Base-by-base conservation (phyloP, 2,888 invertebrate genomes). In the Scotopteryx bipunctaria region DNA sequence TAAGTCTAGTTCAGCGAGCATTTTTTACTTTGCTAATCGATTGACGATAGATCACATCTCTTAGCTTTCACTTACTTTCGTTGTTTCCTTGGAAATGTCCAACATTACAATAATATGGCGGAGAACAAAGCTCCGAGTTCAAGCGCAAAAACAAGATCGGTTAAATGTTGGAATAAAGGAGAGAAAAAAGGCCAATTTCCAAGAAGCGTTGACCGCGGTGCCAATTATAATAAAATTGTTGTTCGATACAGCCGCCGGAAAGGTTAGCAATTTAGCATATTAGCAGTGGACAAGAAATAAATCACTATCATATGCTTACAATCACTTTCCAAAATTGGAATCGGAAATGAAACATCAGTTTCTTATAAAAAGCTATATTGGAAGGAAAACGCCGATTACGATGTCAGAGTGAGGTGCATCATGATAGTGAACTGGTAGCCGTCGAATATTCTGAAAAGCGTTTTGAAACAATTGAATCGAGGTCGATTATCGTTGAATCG, bases 141-240 rank as follows among this genome's bases (percentile, higher is more conserved):
- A 73, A 71, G 64, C 67, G 77, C 81, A 86, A 84, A 86, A 89
- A 86, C 83, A 75, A 83, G 81, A 86, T 83, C 83, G 80, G 70
- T 75, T 79, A 73, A 81, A 82, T 71, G 81, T 76, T 80, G 74
- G 77, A 77, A 82, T 83, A 80, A 84, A 84, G 82, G 68, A 65
- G 56, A 66, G 78, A 76, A 78, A 84, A 81, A 83, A 79, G 73
- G 73, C 63, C 73, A 75, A 81, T 85, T 88, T 87, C 86, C 82
- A 78, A 83, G 87, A 86, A 88, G 70, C 82, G 79, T 80, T 83
- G 83, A 82, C 85, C 84, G 83, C 79, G 71, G 67, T 69, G 81
- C 85, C 87, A 86, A 87, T 89, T 89, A 88, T 88, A 83, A 83
- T 84, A 85, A 87, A 86, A 86, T 80, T 74, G 80, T 76, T 76